Evolutionary conservation across 2,888 invertebrate genomes (phyloP), one percentile per base, ranked within the genome.

Genomic region (Lasioglossum calceatum): DNA sequence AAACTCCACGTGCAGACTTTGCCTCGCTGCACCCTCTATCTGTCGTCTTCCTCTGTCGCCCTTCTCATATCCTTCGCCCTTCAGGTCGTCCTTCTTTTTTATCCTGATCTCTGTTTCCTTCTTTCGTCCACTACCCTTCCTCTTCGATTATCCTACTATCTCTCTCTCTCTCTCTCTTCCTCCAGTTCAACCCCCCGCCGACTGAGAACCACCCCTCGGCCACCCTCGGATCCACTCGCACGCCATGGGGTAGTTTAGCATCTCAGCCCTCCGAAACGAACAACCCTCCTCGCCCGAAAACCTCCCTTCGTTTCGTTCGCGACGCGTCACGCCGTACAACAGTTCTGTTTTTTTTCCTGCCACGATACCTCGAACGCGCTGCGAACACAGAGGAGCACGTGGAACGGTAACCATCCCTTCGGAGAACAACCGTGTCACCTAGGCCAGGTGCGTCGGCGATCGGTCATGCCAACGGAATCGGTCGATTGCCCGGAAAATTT

Each of bases 221-320:
- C 93, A 92, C 93, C 94, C 93, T 93, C 91, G 92, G 92, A 92
- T 93, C 93, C 92, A 93, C 92, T 93, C 88, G 93, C 92, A 93
- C 92, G 92, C 93, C 91, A 94, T 93, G 93, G 94, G 93, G 94
- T 94, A 94, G 93, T 94, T 94, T 94, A 93, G 94, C 93, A 93
- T 94, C 93, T 93, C 92, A 79, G 91, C 88, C 89, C 90, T 89
- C 84, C 78, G 67, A 80, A 89, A 88, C 78, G 80, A 81, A 82
- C 70, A 77, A 23, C 23, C 54, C 54, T 54, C 54, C 54, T 54
- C 54, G 54, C 54, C 54, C 54, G 23, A 54, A 54, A 32, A 61
- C 79, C 74, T 71, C 58, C 70, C 39, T 72, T n/a, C 61, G 47
- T 81, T 84, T 76, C 73, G 50, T 71, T 42, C 82, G 67, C 32